Evolutionary conservation across 35 echinoderm and acorn worm genomes (phyloP).

Genomic region (Chiridota heheva): DNA sequence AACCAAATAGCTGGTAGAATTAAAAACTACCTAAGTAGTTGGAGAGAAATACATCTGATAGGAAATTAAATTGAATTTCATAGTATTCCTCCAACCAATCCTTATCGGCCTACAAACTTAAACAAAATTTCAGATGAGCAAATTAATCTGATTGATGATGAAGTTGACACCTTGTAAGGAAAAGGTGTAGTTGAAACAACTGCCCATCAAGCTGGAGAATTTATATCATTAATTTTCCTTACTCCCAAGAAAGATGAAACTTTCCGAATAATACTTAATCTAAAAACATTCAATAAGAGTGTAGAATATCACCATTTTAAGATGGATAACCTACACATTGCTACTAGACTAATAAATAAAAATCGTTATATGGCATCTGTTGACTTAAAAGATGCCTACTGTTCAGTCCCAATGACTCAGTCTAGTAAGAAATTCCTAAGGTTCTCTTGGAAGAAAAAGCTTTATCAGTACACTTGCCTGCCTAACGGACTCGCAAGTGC

Average conservation of each 20-base stretch:
- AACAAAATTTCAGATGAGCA: background rate
- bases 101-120: background rate
- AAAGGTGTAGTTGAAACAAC: conserved; percentile 8
- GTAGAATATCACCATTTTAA: conserved; percentile 54
- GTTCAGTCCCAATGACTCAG: conserved; percentile 11
- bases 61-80: conserved; percentile 35
- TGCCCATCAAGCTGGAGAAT: conserved; percentile 12
- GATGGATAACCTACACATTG: conserved; percentile 46
- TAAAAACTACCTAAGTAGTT: background rate
- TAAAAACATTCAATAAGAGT: conserved; percentile 39
- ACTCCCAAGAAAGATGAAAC: conserved; percentile 42
- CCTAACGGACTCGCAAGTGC: conserved; percentile 52
- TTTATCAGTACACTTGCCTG: conserved; percentile 45
- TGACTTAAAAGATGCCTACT: conserved; percentile 61
- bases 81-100: conserved; percentile 1
- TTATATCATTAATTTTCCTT: conserved; percentile 44
- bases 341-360: background rate
- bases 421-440: conserved; percentile 27
- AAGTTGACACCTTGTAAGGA: conserved; percentile 9
- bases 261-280: conserved; percentile 50
- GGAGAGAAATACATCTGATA: background rate
- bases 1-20: background rate
- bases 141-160: background rate
- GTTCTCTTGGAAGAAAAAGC: conserved; percentile 24
- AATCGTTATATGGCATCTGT: conserved; percentile 16